These are phyloP conservation scores for Botrylloides violaceus DNA, from an alignment of 23 tunicate genomes.

Conservation along the genomic window DNA sequence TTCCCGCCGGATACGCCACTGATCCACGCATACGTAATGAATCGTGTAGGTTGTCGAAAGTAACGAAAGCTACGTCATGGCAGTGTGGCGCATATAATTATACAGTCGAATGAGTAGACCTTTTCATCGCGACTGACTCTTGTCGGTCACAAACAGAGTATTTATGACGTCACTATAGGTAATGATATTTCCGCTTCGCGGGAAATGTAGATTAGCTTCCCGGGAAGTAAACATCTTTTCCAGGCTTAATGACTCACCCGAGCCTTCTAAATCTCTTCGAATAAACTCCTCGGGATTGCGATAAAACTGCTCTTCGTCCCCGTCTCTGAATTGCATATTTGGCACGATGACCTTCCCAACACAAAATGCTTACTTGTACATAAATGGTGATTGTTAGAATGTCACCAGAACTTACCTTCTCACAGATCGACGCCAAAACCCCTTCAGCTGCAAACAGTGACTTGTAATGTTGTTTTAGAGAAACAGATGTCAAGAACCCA, in stretches of 20 bases:
- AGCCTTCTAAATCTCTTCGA: constrained; percentile 89
- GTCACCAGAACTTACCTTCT: constrained; percentile 43
- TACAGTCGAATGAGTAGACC: no score
- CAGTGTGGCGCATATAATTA: no score
- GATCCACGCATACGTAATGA: no score
- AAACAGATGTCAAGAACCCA: constrained; percentile 62
- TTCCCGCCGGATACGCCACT: no score
- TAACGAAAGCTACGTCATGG: no score
- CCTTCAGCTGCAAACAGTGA: constrained; percentile 72
- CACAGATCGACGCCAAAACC: constrained; percentile 66
- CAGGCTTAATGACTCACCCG: constrained; percentile 37
- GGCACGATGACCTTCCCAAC: constrained; percentile 63
- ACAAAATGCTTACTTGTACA: neutral
- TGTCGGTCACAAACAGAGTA: no score
- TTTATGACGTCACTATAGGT: no score
- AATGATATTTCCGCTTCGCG: no score
- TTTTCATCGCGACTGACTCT: no score
- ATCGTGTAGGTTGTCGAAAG: no score
- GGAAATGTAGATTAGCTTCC: no score
- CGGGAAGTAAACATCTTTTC: no score
- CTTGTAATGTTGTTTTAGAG: constrained; percentile 72
- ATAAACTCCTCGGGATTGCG: constrained; percentile 96
- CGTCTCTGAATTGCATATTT: constrained; percentile 78
- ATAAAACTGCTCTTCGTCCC: constrained; percentile 93
- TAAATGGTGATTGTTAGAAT: neutral